Evolutionary conservation across 2,113 vertebrate genomes (phyloP).

Genomic region (Antigone vipio): DNA sequence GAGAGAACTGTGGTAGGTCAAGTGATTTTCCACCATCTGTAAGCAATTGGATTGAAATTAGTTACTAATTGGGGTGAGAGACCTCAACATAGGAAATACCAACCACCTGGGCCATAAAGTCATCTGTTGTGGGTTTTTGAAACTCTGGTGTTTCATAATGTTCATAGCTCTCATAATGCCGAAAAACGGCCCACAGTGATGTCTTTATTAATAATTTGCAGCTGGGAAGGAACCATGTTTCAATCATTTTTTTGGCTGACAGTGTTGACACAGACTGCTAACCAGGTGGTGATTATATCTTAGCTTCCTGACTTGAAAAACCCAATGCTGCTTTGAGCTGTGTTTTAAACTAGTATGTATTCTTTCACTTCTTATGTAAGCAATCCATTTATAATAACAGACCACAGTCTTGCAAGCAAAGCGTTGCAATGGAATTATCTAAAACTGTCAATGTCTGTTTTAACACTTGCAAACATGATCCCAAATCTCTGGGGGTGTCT

Average conservation of each 20-base stretch:
- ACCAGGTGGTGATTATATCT: neutral
- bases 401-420: conserved; percentile 2
- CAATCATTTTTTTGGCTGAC: neutral
- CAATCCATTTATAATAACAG: neutral
- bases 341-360: neutral
- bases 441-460: neutral
- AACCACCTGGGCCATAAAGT: neutral
- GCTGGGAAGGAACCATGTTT: neutral
- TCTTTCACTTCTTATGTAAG: conserved; percentile 13
- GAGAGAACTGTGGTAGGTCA: neutral
- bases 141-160: neutral
- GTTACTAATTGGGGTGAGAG: neutral
- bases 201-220: neutral
- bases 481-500: neutral
- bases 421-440: conserved; percentile 1
- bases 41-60: neutral
- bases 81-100: neutral
- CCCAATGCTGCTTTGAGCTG: neutral
- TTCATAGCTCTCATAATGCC: neutral
- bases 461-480: neutral
- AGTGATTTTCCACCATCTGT: neutral
- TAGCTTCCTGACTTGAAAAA: neutral
- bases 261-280: neutral
- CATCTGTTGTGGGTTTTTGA: neutral
- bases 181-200: neutral